These are phyloP conservation scores for Pachycephala philippinensis DNA, from an alignment of 2,113 vertebrate species.

Conservation along the genomic window DNA sequence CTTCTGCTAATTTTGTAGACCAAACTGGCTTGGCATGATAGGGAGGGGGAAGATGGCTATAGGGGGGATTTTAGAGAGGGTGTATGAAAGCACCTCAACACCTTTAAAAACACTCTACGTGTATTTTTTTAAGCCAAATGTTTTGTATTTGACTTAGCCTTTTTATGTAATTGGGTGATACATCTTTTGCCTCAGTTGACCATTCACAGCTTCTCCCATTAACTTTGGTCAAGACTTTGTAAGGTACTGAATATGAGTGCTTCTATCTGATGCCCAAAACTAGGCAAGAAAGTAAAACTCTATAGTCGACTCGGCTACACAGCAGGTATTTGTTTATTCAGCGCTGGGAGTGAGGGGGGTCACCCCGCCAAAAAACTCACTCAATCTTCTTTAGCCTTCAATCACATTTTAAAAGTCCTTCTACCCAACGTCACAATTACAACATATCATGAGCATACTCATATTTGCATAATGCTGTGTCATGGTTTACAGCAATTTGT, in stretches of 20 bases:
- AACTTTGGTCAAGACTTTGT: background rate
- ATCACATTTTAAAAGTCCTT: background rate
- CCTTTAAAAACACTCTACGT: background rate
- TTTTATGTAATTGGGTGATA: background rate
- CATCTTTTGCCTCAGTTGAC: background rate
- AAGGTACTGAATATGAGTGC: background rate
- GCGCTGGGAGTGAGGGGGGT: background rate
- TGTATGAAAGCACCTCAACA: background rate
- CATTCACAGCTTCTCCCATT: background rate
- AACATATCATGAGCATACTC: background rate
- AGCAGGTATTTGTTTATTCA: background rate
- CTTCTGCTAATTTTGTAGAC: background rate
- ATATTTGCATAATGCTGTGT: background rate
- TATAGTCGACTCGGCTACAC: background rate
- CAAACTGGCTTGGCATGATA: background rate
- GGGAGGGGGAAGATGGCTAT: fast-evolving
- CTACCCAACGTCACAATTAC: background rate
- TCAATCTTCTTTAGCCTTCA: background rate
- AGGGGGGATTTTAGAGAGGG: background rate
- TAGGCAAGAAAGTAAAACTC: background rate
- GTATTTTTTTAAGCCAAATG: background rate
- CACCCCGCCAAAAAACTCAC: background rate
- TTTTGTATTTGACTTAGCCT: background rate
- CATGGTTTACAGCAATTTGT: background rate
- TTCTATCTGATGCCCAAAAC: background rate